Base-by-base conservation (phyloP, 1,140 invertebrate genomes). In the Drosophila bifasciata region DNA sequence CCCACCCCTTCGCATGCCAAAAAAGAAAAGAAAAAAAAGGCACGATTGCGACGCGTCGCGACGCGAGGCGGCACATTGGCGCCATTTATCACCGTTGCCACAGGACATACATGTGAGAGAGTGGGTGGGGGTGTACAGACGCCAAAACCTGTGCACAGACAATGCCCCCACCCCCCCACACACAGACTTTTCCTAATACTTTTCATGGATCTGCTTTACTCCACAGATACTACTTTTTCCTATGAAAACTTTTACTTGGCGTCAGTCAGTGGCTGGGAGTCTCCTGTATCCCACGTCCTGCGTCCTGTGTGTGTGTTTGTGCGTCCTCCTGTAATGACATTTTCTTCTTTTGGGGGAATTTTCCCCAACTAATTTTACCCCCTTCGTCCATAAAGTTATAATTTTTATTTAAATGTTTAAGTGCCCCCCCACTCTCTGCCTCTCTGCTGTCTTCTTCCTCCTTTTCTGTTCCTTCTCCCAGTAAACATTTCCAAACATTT, bases 11-110 rank as follows among this genome's bases (percentile, higher is more conserved):
- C 49, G 44, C 44, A 46, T 3, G 32, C 6, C 49, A 67, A 32
- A 13, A 13, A 39, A 76, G n/a, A n/a, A 68, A 61, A 70, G 70
- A 46, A 28, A 28, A 28, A 28, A 36, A 36, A 13, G 11, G 5
- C 13, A 13, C 78, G 79, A 69, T 74, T 85, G 74, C 71, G 83
- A 71, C 67, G 77, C 86, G 86, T 73, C 85, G 71, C 79, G 79
- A 79, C 84, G 84, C 49, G 60, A 76, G 75, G 79, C 89, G 89
- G 76, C 89, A 86, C 76, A 84, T 83, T 91, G 89, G 89, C 89
- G 89, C 89, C 89, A 90, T 89, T 91, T 89, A 91, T 91, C 85
- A 89, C 89, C 89, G 89, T 84, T 89, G 64, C 84, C 75, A 36
- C 32, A 68, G 75, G 71, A 79, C 72, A 75, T 70, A 79, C 72